Base-by-base conservation (phyloP, 2,888 invertebrate species). In the Xestoiulus laeticollis region DNA sequence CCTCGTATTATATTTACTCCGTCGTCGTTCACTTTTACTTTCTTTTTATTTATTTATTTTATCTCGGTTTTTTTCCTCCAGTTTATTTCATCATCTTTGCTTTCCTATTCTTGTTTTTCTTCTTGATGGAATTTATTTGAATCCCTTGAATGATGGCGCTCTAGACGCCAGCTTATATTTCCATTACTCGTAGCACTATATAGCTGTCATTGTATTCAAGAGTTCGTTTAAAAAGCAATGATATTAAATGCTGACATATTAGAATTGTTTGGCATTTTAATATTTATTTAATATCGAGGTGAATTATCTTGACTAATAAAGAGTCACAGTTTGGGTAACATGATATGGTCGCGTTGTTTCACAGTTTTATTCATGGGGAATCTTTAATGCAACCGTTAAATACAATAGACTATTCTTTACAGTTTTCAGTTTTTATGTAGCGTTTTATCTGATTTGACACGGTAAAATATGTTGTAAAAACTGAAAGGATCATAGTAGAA, bases 41-140 rank as follows among this genome's bases (percentile, higher is more conserved):
- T 68, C 68, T 26, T 68, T 78, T 22, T 78, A 78, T 78, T 22
- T 78, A 78, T 78, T 78, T 78, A 78, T 78, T 78, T 78, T 78
- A 78, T 78, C 78, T 78, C 78, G 6, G 26, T 30, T 78, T 78
- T 68, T 68, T 68, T 26, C 26, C 68, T 26, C 12, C 78, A 26
- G 26, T 78, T 78, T 78, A 78, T 78, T 78, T 30, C 78, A 78
- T 78, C 78, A 78, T 78, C 78, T 78, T 78, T 78, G 78, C 78
- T 78, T 78, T 78, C 78, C 30, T 30, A 26, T 78, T 78, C 78
- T 78, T 78, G 78, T 78, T 78, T 78, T 78, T 78, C 78, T 78
- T 78, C 78, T 78, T 78, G 78, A 78, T 78, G 78, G 78, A 78
- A 78, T 78, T 78, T 26, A 78, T 78, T 78, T 26, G 78, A 78